phyloP scores from a whole-genome alignment of 1,140 invertebrate species.

The Macrocentrus cingulum region DNA sequence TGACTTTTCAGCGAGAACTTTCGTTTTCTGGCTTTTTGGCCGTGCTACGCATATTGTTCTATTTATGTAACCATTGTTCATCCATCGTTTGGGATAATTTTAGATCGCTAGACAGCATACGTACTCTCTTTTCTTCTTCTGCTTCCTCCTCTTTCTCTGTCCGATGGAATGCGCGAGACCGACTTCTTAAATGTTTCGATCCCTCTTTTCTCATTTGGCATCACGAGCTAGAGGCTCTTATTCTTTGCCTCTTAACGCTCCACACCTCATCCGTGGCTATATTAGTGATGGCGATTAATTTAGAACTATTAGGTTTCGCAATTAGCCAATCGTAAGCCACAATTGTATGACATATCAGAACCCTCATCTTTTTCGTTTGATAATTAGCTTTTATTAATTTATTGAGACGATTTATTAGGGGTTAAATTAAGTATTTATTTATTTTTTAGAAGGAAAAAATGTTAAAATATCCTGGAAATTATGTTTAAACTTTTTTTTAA shows the following conservation, averaged over 20 bases:
- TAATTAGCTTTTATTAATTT: too few relatives aligned
- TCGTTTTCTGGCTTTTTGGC: slow-evolving; percentile 30
- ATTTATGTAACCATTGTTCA: slow-evolving; percentile 60
- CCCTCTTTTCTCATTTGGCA: slow-evolving; percentile 28
- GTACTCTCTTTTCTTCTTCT: slow-evolving; percentile 33
- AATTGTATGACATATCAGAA: slow-evolving; percentile 13
- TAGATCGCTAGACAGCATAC: slow-evolving; percentile 42
- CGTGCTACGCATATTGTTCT: slow-evolving; percentile 55
- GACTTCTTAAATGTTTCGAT: slow-evolving; percentile 34
- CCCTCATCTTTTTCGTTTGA: too few relatives aligned
- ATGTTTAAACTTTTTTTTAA: too few relatives aligned
- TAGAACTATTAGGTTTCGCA: slow-evolving; percentile 61
- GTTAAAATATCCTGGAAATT: too few relatives aligned
- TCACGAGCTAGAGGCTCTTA: slow-evolving; percentile 25
- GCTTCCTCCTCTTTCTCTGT: slow-evolving; percentile 10
- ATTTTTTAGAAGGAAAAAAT: too few relatives aligned
- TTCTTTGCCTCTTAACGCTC: slow-evolving; percentile 24
- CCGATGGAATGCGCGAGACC: slow-evolving; percentile 27
- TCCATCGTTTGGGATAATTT: slow-evolving; percentile 58
- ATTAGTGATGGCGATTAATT: slow-evolving; percentile 61
- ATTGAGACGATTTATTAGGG: too few relatives aligned
- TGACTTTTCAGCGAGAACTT: slow-evolving; percentile 33
- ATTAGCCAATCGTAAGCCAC: slow-evolving; percentile 50
- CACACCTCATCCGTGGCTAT: slow-evolving; percentile 34
- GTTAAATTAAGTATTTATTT: too few relatives aligned